Evolutionary conservation across 2,888 invertebrate species (phyloP).

Genomic region (Plebejus anna): DNA sequence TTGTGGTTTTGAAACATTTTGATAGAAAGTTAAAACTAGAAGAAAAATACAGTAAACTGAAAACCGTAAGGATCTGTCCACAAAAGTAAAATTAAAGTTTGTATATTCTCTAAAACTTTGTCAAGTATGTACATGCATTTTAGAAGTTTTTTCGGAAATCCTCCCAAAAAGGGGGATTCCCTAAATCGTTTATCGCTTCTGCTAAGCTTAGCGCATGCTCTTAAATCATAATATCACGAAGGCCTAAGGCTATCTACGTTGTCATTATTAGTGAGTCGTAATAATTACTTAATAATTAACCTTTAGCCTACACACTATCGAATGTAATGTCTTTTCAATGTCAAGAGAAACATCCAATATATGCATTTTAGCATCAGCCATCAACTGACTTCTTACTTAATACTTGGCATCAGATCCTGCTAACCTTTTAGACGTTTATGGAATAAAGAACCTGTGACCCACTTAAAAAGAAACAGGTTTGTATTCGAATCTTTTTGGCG

Average conservation of each 20-base stretch:
- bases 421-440: not conserved
- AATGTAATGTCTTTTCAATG: slow-evolving; percentile 22
- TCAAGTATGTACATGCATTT: not conserved
- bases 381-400: no score
- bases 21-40: not conserved
- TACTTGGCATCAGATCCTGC: not conserved
- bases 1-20: not conserved
- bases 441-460: not conserved
- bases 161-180: not conserved
- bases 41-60: not conserved
- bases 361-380: no score
- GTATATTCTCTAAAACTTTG: not conserved
- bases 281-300: slow-evolving; percentile 23
- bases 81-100: not conserved
- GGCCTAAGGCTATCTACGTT: slow-evolving; percentile 9
- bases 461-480: not conserved
- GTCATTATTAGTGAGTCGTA: slow-evolving; percentile 2
- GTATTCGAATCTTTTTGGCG: not conserved
- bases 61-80: not conserved
- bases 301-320: not conserved
- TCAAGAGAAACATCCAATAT: no score
- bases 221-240: not conserved
- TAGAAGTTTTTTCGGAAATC: not conserved
- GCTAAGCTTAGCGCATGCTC: not conserved
- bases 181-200: not conserved